These are phyloP conservation scores for Genyomyrus donnyi DNA, from an alignment of 2,113 vertebrate species.

Conservation along the genomic window DNA sequence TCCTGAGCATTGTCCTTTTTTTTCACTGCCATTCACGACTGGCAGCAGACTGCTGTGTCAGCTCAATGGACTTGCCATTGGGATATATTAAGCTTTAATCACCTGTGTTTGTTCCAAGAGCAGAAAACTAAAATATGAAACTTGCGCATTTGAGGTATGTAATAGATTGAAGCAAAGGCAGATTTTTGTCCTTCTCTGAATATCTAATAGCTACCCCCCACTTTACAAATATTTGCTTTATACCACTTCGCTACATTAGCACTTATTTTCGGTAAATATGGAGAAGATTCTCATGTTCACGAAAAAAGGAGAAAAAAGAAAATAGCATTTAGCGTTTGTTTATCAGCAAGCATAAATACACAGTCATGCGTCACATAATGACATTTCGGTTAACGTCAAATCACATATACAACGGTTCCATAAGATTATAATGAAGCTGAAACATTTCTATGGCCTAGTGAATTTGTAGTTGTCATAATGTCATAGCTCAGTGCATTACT, in stretches of 20 bases:
- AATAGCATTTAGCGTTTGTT: not conserved
- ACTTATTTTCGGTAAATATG: not conserved
- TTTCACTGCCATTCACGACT: not conserved
- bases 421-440: not conserved
- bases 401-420: not conserved
- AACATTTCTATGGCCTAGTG: not conserved
- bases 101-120: not conserved
- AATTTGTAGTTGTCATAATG: not conserved
- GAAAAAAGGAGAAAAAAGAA: not conserved
- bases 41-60: not conserved
- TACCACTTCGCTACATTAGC: not conserved
- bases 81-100: not conserved
- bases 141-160: not conserved
- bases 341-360: not conserved
- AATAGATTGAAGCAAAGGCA: not conserved
- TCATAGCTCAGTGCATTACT: not conserved
- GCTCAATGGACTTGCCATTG: not conserved
- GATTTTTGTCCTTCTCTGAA: not conserved
- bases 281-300: not conserved
- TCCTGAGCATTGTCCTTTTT: not conserved
- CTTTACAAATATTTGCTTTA: not conserved
- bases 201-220: not conserved
- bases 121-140: not conserved
- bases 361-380: not conserved
- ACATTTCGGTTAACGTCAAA: not conserved